Base-by-base conservation (phyloP, 2,797 vertebrate genomes). In the Molossus alvarezi region DNA sequence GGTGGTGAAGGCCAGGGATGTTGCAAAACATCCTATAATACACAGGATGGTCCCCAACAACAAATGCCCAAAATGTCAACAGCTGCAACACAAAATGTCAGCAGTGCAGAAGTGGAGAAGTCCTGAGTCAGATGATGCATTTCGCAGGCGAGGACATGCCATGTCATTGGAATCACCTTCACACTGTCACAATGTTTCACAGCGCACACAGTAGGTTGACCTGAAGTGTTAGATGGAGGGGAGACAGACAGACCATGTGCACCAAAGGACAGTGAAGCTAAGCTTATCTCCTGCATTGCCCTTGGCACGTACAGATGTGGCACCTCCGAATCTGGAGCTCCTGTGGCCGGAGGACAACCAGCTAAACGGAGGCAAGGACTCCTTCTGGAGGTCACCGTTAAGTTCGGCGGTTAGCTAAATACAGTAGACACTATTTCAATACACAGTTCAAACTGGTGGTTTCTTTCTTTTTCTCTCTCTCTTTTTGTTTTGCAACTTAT, bases 391-490 rank as follows among this genome's bases (percentile, higher is more conserved):
- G 14, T 89, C 51, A 57, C 45, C 64, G 81, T 51, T 81, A 45
- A 91, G 41, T 48, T 45, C 27, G 23, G 51, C 14, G 9, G 37
- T 91, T 60, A 60, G 48, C n/a, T 86, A 51, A 90, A 81, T 11
- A 51, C 8, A 57, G n/a, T 48, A 60, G 67, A 79, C 33, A 62
- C 25, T 21, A 76, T 65, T 97, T 93, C 73, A 65, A 53, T 60
- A 71, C 67, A 51, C 9, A 67, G n/a, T 45, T 88, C 76, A 90
- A 37, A 84, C 69, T 64, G n/a, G 53, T 41, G 25, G 9, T 75
- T 94, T 87, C 51, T 89, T 60, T n/a, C 10, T 25, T 10, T 73
- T 9, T 80, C 64, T n/a, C 6, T 14, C 17, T 53, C 10, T 72
- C 64, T 62, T 15, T 64, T 48, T 57, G 71, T 94, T 65, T 71